Conservation (phyloP, 2,888 invertebrate genomes). For the Cabera pusaria region DNA sequence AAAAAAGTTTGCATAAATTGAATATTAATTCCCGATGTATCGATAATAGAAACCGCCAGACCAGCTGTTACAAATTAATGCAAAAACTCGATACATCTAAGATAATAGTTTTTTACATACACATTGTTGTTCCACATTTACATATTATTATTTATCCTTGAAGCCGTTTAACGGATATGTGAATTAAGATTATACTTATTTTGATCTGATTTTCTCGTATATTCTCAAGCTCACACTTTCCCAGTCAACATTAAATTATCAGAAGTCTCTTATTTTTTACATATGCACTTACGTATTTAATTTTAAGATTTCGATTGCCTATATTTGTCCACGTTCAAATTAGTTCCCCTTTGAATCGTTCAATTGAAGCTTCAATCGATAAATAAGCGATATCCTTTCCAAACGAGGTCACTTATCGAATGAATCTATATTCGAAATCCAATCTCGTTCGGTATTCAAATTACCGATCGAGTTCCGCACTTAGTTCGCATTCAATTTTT, state of each 20-base stretch:
- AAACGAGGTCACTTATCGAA: conserved; percentile 81
- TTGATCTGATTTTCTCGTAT: too few relatives aligned
- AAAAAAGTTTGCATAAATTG: conserved; percentile 2
- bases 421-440: conserved; percentile 79
- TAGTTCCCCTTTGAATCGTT: conserved; percentile 41
- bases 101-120: conserved; percentile 40
- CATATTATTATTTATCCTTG: too few relatives aligned
- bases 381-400: conserved; percentile 76
- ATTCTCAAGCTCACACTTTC: too few relatives aligned
- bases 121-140: conserved; percentile 4
- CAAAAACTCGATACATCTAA: conserved; percentile 41
- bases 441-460: conserved; percentile 70
- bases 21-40: conserved; percentile 6
- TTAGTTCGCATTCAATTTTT: conserved; percentile 57
- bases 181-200: too few relatives aligned
- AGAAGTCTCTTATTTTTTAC: too few relatives aligned
- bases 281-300: too few relatives aligned
- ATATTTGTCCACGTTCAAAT: conserved; percentile 14
- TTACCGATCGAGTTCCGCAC: conserved; percentile 72
- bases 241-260: too few relatives aligned
- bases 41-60: conserved; percentile 24
- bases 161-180: too few relatives aligned
- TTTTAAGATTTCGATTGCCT: too few relatives aligned
- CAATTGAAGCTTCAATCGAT: conserved; percentile 61
- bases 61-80: conserved; percentile 36